These are phyloP conservation scores for Falco concolor DNA, from an alignment of 2,797 vertebrate genomes.

Conservation along the genomic window DNA sequence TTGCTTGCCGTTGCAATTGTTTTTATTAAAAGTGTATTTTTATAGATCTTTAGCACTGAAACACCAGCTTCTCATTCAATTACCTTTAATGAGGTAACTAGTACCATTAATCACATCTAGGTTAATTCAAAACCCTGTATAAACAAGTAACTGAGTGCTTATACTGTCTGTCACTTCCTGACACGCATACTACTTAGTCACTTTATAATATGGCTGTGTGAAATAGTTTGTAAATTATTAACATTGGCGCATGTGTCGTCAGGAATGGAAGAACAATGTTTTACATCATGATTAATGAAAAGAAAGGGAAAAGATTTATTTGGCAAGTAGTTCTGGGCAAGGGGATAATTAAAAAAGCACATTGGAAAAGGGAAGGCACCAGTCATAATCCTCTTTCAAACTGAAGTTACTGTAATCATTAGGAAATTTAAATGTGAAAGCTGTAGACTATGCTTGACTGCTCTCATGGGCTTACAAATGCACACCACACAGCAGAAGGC, in stretches of 20 bases:
- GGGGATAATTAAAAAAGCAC: background rate
- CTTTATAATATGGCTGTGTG: background rate
- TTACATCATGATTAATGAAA: background rate
- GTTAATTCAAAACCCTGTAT: background rate
- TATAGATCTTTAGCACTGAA: background rate
- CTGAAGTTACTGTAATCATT: background rate
- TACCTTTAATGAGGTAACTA: background rate
- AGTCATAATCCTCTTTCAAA: background rate
- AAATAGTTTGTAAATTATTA: background rate
- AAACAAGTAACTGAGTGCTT: background rate
- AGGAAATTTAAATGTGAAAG: background rate
- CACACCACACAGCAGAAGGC: background rate
- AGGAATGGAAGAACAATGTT: background rate
- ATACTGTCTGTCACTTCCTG: background rate
- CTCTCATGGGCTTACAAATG: background rate
- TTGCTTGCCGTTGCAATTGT: background rate
- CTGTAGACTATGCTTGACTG: background rate
- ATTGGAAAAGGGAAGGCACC: background rate
- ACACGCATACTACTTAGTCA: background rate
- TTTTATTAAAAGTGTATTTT: background rate
- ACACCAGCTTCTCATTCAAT: background rate
- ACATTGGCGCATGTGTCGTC: background rate
- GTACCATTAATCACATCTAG: background rate
- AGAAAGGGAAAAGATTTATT: background rate
- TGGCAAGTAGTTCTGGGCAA: background rate